A percentile compares a stretch with the other conserved stretches of the same genome.
These are phyloP conservation scores for Chionomys nivalis DNA, from an alignment of 2,113 vertebrate species.

Conservation along the genomic window DNA sequence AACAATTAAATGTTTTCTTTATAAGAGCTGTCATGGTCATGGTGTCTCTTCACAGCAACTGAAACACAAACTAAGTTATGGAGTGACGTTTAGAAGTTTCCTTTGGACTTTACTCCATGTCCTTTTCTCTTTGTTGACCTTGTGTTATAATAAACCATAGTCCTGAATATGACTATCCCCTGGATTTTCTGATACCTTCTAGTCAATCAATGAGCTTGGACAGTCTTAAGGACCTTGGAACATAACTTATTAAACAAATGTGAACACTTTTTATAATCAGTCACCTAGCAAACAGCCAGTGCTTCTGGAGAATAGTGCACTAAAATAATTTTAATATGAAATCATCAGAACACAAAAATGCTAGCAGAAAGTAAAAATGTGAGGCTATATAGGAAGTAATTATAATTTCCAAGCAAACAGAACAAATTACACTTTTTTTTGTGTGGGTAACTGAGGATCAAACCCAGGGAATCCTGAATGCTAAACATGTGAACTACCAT, in stretches of 20 bases:
- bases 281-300: neutral
- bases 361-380: conserved; percentile 4
- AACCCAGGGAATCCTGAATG: neutral
- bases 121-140: conserved; percentile 19
- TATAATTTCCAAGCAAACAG: neutral
- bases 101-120: neutral
- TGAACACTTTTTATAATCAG: conserved; percentile 13
- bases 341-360: neutral
- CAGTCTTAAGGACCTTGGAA: neutral
- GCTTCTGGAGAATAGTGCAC: neutral
- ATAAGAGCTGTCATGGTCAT: neutral
- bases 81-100: neutral
- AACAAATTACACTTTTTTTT: neutral
- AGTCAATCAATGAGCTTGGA: neutral
- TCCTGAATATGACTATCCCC: conserved; percentile 9
- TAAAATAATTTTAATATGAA: conserved; percentile 27
- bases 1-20: neutral
- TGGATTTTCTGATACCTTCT: neutral
- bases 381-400: neutral
- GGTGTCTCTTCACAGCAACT: neutral
- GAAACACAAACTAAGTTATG: neutral
- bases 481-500: neutral
- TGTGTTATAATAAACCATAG: conserved; percentile 32
- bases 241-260: conserved; percentile 1
- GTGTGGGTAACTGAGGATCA: neutral